Conservation (phyloP, 2,113 vertebrate species). For the Ceyx cyanopectus region DNA sequence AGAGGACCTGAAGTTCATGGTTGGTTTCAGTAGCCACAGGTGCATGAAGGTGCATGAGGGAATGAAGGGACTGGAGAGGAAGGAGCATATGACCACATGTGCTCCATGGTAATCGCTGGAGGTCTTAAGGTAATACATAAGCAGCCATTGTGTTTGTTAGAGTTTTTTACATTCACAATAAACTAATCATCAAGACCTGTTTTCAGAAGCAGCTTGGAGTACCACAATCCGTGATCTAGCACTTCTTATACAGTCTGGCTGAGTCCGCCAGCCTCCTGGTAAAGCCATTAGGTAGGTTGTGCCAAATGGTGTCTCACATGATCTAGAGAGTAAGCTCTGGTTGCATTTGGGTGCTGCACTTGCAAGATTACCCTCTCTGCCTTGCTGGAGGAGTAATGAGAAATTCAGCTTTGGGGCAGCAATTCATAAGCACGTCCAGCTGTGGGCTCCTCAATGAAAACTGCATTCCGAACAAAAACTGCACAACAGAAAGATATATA, state of each 20-base stretch:
- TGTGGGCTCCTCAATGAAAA: background rate
- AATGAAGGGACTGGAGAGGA: background rate
- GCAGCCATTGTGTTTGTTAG: background rate
- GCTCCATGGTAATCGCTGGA: background rate
- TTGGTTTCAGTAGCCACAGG: background rate
- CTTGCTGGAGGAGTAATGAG: background rate
- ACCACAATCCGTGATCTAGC: background rate
- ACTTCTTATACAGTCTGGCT: background rate
- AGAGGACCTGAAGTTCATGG: background rate
- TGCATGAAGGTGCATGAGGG: background rate
- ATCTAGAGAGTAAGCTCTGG: background rate
- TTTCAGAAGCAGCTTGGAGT: background rate
- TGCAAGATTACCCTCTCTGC: background rate
- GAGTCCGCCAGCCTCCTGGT: background rate
- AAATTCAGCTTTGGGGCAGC: background rate
- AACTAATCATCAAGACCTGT: background rate
- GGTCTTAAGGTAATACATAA: background rate
- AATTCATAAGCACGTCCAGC: background rate
- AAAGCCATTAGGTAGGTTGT: background rate
- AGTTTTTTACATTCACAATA: background rate
- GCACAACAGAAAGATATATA: background rate
- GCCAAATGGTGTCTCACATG: background rate
- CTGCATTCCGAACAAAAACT: background rate
- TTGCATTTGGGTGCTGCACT: background rate
- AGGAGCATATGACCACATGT: background rate